Base-by-base conservation (phyloP, 2,113 vertebrate species). In the Lepus europaeus region DNA sequence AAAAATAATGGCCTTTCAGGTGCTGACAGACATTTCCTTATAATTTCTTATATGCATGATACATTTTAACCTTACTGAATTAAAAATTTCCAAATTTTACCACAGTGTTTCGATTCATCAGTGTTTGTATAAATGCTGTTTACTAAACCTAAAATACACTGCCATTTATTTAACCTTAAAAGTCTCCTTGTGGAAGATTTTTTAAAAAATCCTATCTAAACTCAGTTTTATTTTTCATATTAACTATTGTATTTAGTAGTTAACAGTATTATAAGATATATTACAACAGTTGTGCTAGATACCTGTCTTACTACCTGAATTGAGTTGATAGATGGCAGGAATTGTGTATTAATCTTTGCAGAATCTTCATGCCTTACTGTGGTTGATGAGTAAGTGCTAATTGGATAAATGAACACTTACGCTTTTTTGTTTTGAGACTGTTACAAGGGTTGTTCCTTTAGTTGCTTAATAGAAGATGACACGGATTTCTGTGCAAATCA, bases 401-500 rank as follows among this genome's bases (percentile, higher is more conserved):
- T 59, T 86, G 49, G 12, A n/a, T 90, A 77, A 88, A 25, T 80
- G 73, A 91, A 80, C 51, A 91, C 74, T 94, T 92, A 94, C 69
- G n/a, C 80, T 90, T 96, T 5, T 94, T 87, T 33, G 90, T 93
- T 94, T 96, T 79, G 79, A 94, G 87, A 87, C 23, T 86, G 61
- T 84, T 89, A 45, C 19, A 88, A 13, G 36, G 8, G 1, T 82
- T 86, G 19, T 93, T 83, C 53, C 56, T 96, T 94, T 88, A 86
- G 20, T 77, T 78, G 39, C 49, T 92, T 94, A 63, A 77, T 87
- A 77, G 61, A 76, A 78, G 45, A 92, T 73, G 77, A 25, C 61
- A 89, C 36, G n/a, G 19, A 82, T 79, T 74, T 93, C 68, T 81
- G 49, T 36, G 74, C n/a, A 87, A 61, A 69, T 83, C 78, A n/a